Evolutionary conservation across 64 coral and sea anemone genomes (phyloP).

Genomic region (Hydrozoanthus tunicans): DNA sequence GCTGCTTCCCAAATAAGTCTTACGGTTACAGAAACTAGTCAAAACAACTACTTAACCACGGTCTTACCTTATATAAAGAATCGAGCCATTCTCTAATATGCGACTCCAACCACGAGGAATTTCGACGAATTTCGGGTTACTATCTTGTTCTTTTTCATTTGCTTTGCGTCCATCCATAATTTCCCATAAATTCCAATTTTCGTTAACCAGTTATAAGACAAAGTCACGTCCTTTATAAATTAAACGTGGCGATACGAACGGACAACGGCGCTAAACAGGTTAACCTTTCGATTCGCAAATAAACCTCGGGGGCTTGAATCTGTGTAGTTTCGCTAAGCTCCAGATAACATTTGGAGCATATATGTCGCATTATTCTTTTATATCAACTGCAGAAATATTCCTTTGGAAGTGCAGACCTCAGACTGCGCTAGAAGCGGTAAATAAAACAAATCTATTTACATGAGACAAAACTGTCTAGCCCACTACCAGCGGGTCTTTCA

Average conservation of each 20-base stretch:
- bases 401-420: constrained; percentile 13
- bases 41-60: not conserved
- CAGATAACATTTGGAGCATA: constrained; percentile 16
- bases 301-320: constrained; percentile 15
- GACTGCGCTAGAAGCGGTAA: constrained; percentile 19
- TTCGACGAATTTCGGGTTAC: constrained; percentile 73
- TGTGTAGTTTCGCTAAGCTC: constrained; percentile 39
- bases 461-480: constrained; percentile 59
- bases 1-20: not conserved
- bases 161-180: constrained; percentile 69
- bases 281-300: constrained; percentile 34
- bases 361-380: constrained; percentile 40
- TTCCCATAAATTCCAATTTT: constrained; percentile 70
- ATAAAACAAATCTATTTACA: constrained; percentile 52
- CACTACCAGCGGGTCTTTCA: constrained; percentile 24
- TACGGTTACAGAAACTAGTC: not conserved
- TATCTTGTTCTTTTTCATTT: constrained; percentile 39
- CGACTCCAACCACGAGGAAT: constrained; percentile 90
- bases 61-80: constrained; percentile 90
- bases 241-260: constrained; percentile 71
- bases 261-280: constrained; percentile 40
- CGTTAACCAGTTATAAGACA: constrained; percentile 31
- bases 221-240: constrained; percentile 27
- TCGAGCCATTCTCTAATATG: constrained; percentile 86
- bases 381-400: not conserved